These are phyloP conservation scores for Drosophila ustulata DNA, from an alignment of 2,888 invertebrate species.

Conservation along the genomic window DNA sequence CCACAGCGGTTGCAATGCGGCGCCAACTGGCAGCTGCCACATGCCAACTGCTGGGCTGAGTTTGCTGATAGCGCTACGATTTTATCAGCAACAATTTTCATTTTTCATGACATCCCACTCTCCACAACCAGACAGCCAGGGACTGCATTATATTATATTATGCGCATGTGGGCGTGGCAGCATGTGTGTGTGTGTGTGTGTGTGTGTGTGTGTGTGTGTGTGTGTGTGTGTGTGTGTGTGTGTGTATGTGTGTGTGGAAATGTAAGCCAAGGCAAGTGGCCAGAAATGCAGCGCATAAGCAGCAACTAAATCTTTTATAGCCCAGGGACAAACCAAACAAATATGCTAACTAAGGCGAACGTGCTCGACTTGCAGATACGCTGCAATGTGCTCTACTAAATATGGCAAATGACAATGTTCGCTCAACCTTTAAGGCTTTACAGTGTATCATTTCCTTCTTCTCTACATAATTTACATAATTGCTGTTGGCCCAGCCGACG, in stretches of 20 bases:
- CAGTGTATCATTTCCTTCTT: constrained; percentile 7
- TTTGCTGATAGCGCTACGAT: constrained; percentile 74
- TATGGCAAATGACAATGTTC: background rate
- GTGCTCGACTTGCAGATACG: constrained; percentile 8
- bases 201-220: constrained; percentile 21
- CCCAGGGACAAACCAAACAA: constrained; percentile 42
- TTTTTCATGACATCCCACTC: constrained; percentile 60
- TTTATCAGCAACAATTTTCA: constrained; percentile 81
- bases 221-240: constrained; percentile 14
- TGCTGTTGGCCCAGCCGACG: constrained; percentile 21
- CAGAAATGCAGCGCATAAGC: constrained; percentile 58
- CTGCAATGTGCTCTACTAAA: background rate
- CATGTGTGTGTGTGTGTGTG: constrained; percentile 15
- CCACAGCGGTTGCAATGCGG: constrained; percentile 70
- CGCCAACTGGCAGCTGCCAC: constrained; percentile 58
- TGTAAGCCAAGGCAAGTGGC: constrained; percentile 73
- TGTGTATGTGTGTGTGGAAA: constrained; percentile 25
- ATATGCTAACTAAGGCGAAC: constrained; percentile 5
- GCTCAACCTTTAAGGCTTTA: background rate
- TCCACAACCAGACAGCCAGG: constrained; percentile 14
- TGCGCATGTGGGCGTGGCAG: constrained; percentile 39
- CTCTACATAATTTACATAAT: constrained; percentile 19
- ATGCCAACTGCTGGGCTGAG: constrained; percentile 56
- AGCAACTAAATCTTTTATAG: constrained; percentile 69
- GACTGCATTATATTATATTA: constrained; percentile 61